Evolutionary conservation across 2,888 invertebrate species (phyloP).

Genomic region (Syritta pipiens): DNA sequence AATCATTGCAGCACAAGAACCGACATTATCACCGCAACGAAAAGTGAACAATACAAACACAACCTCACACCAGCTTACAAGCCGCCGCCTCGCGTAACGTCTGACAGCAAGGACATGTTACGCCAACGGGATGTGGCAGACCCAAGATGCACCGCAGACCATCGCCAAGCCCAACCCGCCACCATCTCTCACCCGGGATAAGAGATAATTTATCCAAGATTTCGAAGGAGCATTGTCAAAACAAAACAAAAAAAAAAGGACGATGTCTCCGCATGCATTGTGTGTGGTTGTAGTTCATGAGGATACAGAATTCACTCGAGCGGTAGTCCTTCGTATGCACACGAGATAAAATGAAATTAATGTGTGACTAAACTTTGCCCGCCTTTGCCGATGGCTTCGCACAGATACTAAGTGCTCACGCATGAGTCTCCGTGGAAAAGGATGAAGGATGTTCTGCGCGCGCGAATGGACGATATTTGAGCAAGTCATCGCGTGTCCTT

Average conservation of each 20-base stretch:
- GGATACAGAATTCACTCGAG: background rate
- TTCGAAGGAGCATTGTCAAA: conserved; percentile 19
- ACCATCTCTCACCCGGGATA: conserved; percentile 16
- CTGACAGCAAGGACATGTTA: conserved; percentile 3
- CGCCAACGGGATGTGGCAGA: conserved; percentile 27
- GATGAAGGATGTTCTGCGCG: conserved; percentile 31
- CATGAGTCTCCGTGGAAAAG: background rate
- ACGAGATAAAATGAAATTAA: conserved; percentile 60
- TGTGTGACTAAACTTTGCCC: conserved; percentile 51
- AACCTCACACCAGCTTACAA: conserved; percentile 13
- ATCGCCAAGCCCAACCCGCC: conserved; percentile 19
- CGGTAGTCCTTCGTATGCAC: conserved; percentile 1
- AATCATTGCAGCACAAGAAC: conserved; percentile 24
- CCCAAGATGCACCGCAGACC: conserved; percentile 38
- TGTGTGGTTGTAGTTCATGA: conserved; percentile 12
- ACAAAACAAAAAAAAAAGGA: conserved; percentile 13
- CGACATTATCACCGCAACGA: conserved; percentile 27
- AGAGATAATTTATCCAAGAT: conserved; percentile 50
- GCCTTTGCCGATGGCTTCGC: conserved; percentile 7
- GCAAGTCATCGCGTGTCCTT: conserved; percentile 56
- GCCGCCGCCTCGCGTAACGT: background rate
- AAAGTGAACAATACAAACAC: conserved; percentile 44
- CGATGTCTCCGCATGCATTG: conserved; percentile 32
- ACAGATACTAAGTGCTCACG: background rate
- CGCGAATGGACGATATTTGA: conserved; percentile 50